Conservation (phyloP, 2,888 invertebrate species). For the Globia sparganii region DNA sequence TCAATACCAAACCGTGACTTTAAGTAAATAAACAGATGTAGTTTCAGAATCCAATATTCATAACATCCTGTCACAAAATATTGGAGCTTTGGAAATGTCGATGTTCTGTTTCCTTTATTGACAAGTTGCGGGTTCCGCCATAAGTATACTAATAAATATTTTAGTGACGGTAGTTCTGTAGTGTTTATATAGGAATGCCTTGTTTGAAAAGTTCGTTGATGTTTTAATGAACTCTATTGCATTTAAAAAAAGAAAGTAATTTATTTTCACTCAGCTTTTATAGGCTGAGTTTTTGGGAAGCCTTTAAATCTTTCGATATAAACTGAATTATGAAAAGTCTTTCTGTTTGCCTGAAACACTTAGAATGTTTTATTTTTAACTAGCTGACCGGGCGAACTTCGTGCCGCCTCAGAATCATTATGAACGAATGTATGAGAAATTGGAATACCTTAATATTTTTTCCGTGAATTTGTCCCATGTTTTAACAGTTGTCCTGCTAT, state of each 20-base stretch:
- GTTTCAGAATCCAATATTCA: constrained; percentile 72
- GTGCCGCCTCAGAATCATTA: too few species aligned
- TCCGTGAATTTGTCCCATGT: too few species aligned
- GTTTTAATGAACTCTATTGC: not conserved
- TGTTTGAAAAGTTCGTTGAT: constrained; percentile 5
- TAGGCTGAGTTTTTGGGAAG: not conserved
- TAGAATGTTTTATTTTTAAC: not conserved
- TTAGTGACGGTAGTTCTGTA: constrained; percentile 45
- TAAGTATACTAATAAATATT: constrained; percentile 72
- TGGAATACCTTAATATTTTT: too few species aligned
- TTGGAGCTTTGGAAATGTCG: constrained; percentile 69
- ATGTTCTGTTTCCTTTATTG: constrained; percentile 69
- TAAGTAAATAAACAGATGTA: constrained; percentile 57
- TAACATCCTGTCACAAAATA: constrained; percentile 70
- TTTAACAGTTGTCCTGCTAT: too few species aligned
- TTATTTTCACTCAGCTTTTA: too few species aligned
- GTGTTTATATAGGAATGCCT: constrained; percentile 43
- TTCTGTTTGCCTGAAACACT: not conserved
- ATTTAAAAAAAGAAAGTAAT: not conserved
- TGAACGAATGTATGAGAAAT: too few species aligned
- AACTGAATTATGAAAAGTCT: not conserved
- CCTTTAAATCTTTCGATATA: not conserved
- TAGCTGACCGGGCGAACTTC: too few species aligned
- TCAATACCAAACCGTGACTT: not conserved
- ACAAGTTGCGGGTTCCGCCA: constrained; percentile 70